Evolutionary conservation across 2,888 invertebrate species (phyloP).

Genomic region (Lasioglossum zephyrum): DNA sequence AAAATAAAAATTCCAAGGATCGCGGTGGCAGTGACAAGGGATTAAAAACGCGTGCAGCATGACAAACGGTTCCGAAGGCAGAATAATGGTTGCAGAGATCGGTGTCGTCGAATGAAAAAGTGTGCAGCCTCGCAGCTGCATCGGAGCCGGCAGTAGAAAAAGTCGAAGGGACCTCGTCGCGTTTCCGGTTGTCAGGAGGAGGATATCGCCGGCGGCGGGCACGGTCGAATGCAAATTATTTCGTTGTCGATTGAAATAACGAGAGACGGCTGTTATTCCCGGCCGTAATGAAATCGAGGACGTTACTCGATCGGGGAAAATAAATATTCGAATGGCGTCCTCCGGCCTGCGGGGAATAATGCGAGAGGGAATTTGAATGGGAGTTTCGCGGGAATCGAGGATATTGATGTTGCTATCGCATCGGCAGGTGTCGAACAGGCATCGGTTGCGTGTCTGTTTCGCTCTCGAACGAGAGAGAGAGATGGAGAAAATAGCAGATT

Average conservation of each 20-base stretch:
- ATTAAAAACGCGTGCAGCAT: background rate
- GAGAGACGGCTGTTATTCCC: slow-evolving; percentile 8
- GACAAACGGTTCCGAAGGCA: background rate
- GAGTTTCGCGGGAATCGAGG: slow-evolving; percentile 9
- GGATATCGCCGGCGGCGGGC: background rate
- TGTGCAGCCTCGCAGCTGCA: background rate
- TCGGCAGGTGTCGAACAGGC: slow-evolving; percentile 12
- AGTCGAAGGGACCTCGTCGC: background rate
- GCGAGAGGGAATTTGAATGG: background rate
- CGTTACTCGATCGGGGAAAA: slow-evolving; percentile 16
- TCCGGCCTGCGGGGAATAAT: background rate
- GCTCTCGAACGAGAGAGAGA: background rate
- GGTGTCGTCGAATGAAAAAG: background rate
- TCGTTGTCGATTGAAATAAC: slow-evolving; percentile 27
- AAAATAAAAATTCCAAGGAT: background rate
- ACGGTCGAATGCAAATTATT: slow-evolving; percentile 24
- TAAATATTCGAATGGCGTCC: slow-evolving; percentile 20
- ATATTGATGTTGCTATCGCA: slow-evolving; percentile 1
- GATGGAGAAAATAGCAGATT: background rate
- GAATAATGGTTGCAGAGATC: background rate
- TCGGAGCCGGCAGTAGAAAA: background rate
- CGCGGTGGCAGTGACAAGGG: background rate
- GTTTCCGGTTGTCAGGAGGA: slow-evolving; percentile 8
- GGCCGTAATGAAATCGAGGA: slow-evolving; percentile 18
- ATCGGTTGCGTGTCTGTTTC: slow-evolving; percentile 8